Base-by-base conservation (phyloP, 2,113 vertebrate genomes). In the Sebastes schlegelii region DNA sequence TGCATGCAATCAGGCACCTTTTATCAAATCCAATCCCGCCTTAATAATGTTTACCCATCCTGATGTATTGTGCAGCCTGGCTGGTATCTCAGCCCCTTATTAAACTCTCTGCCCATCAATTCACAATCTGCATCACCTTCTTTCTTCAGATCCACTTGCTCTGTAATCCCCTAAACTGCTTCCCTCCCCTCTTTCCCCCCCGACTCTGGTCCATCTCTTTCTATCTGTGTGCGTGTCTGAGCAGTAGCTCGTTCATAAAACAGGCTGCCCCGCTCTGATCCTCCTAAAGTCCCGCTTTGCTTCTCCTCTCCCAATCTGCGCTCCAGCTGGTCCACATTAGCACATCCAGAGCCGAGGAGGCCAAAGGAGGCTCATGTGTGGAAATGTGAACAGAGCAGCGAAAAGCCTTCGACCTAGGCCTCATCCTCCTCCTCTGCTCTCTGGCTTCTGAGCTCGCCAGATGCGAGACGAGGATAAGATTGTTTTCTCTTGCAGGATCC, bases 311-410 rank as follows among this genome's bases (percentile, higher is more conserved):
- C 89, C 80, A 86, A 89, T 91, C 82, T 89, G 90, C 68, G 1
- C 34, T 89, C 90, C 95, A 95, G 94, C 93, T 95, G 95, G 93
- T 95, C 89, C 79, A 89, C 92, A 95, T 96, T 95, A 96, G 86
- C 91, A 92, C 88, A 86, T 94, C 85, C 86, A 90, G 77, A 92
- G 81, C 19, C 70, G 78, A 14, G 19, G 77, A 91, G 79, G 86
- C 92, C 88, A 86, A 76, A 76, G 69, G 75, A 79, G 82, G 52
- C 82, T 85, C 74, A 70, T 64, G 52, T 81, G 79, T 87, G 79
- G 83, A 91, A 90, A 81, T 86, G 87, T 83, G 83, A 80, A 84
- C 74, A 82, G 79, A 82, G 64, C 62, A 34, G 80, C 82, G 66
- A 55, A 83, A 79, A 61, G 13, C 78, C 49, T 79, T 19, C 49